Evolutionary conservation across 30 jellyfish, hydroid and myxozoan genomes (phyloP).

Genomic region (Hydractinia echinata): DNA sequence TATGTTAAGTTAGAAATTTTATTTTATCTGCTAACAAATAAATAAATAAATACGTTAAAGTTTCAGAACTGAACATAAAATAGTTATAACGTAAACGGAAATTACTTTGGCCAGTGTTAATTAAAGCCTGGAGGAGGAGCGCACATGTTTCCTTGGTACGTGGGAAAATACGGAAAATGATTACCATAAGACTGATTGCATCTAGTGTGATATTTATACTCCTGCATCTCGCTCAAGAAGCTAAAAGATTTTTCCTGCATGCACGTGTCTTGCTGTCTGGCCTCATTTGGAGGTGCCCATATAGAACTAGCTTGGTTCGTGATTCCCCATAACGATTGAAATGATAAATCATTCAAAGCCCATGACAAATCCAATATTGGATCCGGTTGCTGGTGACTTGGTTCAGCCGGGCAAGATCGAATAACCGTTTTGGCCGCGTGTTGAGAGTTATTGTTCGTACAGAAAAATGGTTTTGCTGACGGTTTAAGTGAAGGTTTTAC

Average conservation of each 20-base stretch:
- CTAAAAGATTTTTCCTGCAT: neutral
- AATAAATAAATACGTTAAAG: conserved; percentile 10
- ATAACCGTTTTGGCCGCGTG: conserved; percentile 26
- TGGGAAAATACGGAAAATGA: neutral
- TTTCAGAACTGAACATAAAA: neutral
- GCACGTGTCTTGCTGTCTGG: neutral
- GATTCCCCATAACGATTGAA: conserved; percentile 29
- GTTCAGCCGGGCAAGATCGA: conserved; percentile 30
- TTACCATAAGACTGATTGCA: neutral
- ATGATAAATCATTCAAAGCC: conserved; percentile 1
- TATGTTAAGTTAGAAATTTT: too few species aligned
- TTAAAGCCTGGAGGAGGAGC: neutral
- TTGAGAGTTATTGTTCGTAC: neutral
- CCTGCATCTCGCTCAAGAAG: neutral
- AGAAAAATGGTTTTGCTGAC: neutral
- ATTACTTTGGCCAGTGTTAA: too few species aligned
- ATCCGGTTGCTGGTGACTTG: neutral
- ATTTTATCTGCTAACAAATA: neutral
- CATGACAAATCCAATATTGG: neutral
- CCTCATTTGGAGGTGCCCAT: conserved; percentile 9
- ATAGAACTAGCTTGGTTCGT: neutral
- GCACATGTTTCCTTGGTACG: neutral
- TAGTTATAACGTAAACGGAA: too few species aligned
- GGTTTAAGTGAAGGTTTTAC: conserved; percentile 1
- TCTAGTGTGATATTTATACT: neutral